Conservation (phyloP, 2,113 vertebrate species). For the Callipepla squamata region DNA sequence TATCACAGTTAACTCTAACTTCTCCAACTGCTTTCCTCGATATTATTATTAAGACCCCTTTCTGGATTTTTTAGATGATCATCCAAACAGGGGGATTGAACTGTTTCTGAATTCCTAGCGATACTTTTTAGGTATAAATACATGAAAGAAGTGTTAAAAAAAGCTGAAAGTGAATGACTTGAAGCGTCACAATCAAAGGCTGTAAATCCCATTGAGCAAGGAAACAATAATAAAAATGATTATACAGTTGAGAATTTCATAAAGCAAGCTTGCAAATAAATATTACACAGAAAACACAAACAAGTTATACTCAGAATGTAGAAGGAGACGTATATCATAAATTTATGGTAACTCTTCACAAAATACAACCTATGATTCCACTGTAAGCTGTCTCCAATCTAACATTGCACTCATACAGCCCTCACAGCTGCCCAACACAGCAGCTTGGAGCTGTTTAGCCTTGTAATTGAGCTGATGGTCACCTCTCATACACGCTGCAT, state of each 20-base stretch:
- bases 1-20: not conserved
- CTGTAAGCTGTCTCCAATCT: not conserved
- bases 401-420: not conserved
- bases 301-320: not conserved
- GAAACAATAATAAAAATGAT: not conserved
- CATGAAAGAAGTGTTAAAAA: not conserved
- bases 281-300: not conserved
- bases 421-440: rapidly evolving
- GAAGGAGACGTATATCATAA: not conserved
- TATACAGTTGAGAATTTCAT: not conserved
- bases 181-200: not conserved
- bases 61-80: not conserved
- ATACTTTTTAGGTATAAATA: not conserved
- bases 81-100: not conserved
- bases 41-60: not conserved
- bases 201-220: not conserved
- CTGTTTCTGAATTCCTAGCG: not conserved
- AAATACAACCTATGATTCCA: not conserved
- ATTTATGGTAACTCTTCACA: not conserved
- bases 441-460: not conserved
- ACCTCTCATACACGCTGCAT: not conserved
- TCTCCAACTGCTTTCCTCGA: not conserved
- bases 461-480: not conserved
- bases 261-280: not conserved
- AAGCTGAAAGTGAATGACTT: not conserved